Evolutionary conservation across 2,888 invertebrate species (phyloP), one percentile per base, ranked within the genome.

Genomic region (Cylloceria caligata): DNA sequence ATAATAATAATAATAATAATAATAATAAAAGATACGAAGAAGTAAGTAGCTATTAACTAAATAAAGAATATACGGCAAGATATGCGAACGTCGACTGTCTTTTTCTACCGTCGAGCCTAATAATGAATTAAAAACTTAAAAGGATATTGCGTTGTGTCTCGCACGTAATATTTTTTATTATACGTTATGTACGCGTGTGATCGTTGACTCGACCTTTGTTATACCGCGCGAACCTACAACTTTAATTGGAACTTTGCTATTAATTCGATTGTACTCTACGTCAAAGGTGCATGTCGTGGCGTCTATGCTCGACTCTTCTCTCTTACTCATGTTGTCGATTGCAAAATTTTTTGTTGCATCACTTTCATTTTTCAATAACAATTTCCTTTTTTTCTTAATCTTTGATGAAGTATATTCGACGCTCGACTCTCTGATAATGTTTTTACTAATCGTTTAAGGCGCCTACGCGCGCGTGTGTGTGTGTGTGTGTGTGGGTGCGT

Each of bases 261-360:
- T 72, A 89, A 90, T 60, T 88, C 89, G 88, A 91, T 92, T 91
- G 91, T 91, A 91, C 90, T 90, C 90, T 90, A 90, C 88, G 89
- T 91, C 89, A 89, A 88, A 89, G 90, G 90, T 89, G 89, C 90
- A 87, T 86, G 83, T 86, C 83, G 84, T 84, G 81, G 85, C 84
- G 84, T 77, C 82, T 84, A 82, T 65, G 73, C 75, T 80, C 57
- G 67, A 64, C 60, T 79, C 55, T 73, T 76, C 62, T 57, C 4
- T 45, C 52, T 36, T 30, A 36, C 60, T 57, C 57, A 36, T 57
- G 21, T n/a, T 79, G 72, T 81, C 73, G 73, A 81, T 82, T 84
- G 75, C 75, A 83, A 82, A 83, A 6, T 85, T 78, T 36, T 19
- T 47, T 72, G 36, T 30, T 45, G 13, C 2, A 11, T 42, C n/a